A percentile compares a stretch with the other conserved stretches of the same genome.
Conservation (phyloP, 23 tunicate species). For the Ciona savignyi region DNA sequence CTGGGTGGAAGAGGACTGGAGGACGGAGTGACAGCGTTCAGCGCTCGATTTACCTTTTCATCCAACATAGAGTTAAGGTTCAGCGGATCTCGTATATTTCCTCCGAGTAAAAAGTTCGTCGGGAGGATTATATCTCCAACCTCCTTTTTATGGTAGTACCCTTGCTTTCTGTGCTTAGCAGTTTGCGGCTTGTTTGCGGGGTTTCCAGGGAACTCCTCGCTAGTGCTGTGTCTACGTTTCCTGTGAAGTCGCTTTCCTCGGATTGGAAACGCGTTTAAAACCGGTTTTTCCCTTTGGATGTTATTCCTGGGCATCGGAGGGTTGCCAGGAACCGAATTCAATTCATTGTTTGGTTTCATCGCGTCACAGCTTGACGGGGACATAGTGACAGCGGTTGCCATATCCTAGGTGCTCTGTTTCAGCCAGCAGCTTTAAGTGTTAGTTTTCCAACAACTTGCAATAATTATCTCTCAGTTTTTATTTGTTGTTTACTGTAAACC, state of each 20-base stretch:
- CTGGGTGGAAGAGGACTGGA: constrained; percentile 82
- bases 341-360: too few relatives aligned
- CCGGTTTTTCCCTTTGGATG: too few relatives aligned
- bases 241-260: constrained; percentile 10
- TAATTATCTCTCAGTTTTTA: too few relatives aligned
- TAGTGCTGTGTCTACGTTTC: constrained; percentile 36
- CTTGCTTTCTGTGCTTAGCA: constrained; percentile 31
- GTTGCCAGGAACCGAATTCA: too few relatives aligned
- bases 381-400: too few relatives aligned
- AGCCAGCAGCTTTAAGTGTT: too few relatives aligned
- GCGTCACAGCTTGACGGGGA: too few relatives aligned
- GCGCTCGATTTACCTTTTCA: constrained; percentile 67
- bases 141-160: constrained; percentile 23
- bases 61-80: constrained; percentile 77
- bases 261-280: too few relatives aligned
- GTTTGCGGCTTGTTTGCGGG: neutral
- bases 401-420: too few relatives aligned
- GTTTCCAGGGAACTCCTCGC: constrained; percentile 11
- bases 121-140: constrained; percentile 63
- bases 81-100: constrained; percentile 70
- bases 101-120: constrained; percentile 70
- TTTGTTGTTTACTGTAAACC: too few relatives aligned
- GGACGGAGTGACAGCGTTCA: constrained; percentile 78
- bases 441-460: too few relatives aligned
- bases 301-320: too few relatives aligned